These are phyloP conservation scores for Odontomachus brunneus DNA, from an alignment of 1,140 invertebrate genomes.

Conservation along the genomic window DNA sequence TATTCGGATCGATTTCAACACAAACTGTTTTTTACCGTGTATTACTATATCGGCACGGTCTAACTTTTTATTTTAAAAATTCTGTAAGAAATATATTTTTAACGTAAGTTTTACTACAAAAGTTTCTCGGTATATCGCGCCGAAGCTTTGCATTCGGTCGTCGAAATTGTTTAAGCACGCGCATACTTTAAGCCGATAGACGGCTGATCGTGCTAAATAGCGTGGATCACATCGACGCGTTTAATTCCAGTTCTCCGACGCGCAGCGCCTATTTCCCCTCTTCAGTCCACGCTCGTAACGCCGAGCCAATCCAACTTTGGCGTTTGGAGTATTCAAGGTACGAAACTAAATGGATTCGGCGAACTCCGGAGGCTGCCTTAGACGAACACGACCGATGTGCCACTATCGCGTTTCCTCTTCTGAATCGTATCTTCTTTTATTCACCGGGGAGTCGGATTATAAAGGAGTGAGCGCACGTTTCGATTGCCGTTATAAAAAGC, in stretches of 20 bases:
- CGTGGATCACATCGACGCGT: constrained; percentile 49
- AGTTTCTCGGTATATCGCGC: no score
- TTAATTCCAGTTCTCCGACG: constrained; percentile 55
- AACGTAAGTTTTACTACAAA: no score
- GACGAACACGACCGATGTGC: background rate
- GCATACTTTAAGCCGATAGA: constrained; percentile 5
- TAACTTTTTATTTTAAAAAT: no score
- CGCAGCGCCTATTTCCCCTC: constrained; percentile 28
- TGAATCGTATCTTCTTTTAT: background rate
- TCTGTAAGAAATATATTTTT: no score
- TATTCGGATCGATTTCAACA: no score
- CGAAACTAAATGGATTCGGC: constrained; percentile 66
- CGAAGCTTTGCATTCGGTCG: constrained; percentile 14
- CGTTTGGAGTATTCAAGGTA: constrained; percentile 59
- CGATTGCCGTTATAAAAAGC: background rate
- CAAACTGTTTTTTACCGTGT: no score
- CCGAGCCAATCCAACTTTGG: constrained; percentile 45
- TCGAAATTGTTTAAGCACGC: constrained; percentile 27
- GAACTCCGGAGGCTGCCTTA: constrained; percentile 54
- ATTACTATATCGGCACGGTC: no score
- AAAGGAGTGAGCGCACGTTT: background rate
- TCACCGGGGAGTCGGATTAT: constrained; percentile 9
- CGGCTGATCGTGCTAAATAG: constrained; percentile 45
- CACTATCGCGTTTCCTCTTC: constrained; percentile 47
- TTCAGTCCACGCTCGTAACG: constrained; percentile 28